Base-by-base conservation (phyloP, 2,113 vertebrate genomes). In the Campylorhamphus procurvoides region DNA sequence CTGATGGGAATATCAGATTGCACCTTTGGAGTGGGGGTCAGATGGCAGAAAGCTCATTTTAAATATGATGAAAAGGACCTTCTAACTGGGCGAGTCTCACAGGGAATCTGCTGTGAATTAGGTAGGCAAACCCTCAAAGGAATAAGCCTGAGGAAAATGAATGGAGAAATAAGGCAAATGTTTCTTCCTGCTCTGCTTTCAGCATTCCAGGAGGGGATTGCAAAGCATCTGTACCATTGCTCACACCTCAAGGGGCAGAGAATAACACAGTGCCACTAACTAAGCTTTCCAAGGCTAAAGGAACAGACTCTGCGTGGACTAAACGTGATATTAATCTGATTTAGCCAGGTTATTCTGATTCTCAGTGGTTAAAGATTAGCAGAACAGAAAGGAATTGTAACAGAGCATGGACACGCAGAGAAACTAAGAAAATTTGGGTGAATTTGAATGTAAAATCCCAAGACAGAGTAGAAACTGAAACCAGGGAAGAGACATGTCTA, bases 361-460 rank as follows among this genome's bases (percentile, higher is more conserved):
- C 37, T 63, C 25, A 20, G 37, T 7, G 52, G 29, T 23, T 82
- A 27, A 58, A 77, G 58, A 42, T 52, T 0, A 63, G 71, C 16
- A 62, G 42, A 42, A 62, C 10, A 52, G 28, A 39, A 53, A 31
- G 52, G 8, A 12, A 35, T 46, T 40, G n/a, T 42, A 77, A 66
- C 18, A 35, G 25, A 76, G 37, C 35, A 5, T 0, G 0, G 33
- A 16, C 56, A 84, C 2, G 1, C 31, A 33, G 68, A 37, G 40
- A 66, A 55, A 44, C 0, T 0, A 39, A 71, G 79, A 81, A 60
- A 58, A 24, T 77, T 1, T 8, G 42, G 40, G 76, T 82, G 62
- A 67, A 58, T 62, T n/a, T 3, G 7, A 67, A 19, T 27, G 37
- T 37, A 47, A 82, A 85, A 86, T 64, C 71, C 33, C 37, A n/a